Conservation (phyloP, 2,888 invertebrate genomes). For the Phengaris arion region DNA sequence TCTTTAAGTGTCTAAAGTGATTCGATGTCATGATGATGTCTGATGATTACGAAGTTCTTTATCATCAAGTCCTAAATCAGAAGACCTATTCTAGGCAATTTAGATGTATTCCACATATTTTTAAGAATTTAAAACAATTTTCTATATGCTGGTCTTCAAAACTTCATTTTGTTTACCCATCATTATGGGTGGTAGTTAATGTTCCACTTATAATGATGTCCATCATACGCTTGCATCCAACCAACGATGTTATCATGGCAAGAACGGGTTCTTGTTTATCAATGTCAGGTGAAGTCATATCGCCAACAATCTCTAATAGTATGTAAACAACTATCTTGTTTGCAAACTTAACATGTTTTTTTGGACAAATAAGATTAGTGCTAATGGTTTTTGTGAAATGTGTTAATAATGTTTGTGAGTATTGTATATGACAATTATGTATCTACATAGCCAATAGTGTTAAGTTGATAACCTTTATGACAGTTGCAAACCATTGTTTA, state of each 20-base stretch:
- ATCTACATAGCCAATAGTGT: too few species aligned
- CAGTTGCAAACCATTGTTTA: too few species aligned
- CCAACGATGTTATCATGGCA: background rate
- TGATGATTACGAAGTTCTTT: too few species aligned
- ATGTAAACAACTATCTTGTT: conserved; percentile 3
- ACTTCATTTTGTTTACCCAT: background rate
- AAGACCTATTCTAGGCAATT: too few species aligned
- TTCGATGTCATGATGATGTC: too few species aligned
- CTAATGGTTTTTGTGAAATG: conserved; percentile 6
- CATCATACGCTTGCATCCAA: background rate
- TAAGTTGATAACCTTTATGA: too few species aligned
- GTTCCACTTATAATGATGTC: background rate
- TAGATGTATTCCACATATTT: too few species aligned
- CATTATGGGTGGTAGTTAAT: background rate
- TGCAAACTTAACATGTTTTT: conserved; percentile 7
- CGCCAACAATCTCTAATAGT: conserved; percentile 1
- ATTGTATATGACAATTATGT: background rate
- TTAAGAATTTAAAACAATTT: too few species aligned
- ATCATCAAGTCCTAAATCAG: too few species aligned
- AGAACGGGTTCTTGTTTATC: conserved; percentile 2
- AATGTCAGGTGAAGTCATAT: background rate
- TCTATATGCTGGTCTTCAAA: too few species aligned
- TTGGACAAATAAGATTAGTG: conserved; percentile 7
- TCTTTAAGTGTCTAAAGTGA: too few species aligned
- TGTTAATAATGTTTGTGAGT: background rate